phyloP scores from a whole-genome alignment of 1,140 invertebrate genomes.

The Cotesia glomerata region DNA sequence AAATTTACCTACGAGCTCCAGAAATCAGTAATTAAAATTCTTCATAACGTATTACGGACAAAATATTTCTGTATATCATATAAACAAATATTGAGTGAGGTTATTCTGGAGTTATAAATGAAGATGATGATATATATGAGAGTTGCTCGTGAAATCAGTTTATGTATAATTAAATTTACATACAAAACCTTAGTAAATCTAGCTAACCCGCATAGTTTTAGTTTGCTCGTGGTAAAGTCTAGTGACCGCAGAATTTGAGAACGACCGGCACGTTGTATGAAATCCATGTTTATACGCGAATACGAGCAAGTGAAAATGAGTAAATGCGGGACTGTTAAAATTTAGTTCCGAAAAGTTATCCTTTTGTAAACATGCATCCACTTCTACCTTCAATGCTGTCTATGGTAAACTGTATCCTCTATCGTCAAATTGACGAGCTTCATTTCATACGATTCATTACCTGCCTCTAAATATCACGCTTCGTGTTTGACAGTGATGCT shows the following conservation, averaged over 20 bases:
- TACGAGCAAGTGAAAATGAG: slow-evolving; percentile 29
- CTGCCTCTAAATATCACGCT: no score
- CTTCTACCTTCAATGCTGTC: neutral
- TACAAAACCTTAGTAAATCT: neutral
- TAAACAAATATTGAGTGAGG: no score
- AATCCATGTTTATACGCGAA: neutral
- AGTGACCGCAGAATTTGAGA: slow-evolving; percentile 30
- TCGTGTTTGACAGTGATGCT: no score
- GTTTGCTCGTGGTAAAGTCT: slow-evolving; percentile 39
- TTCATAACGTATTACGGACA: no score
- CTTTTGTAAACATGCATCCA: neutral
- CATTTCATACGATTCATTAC: neutral
- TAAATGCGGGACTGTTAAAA: slow-evolving; percentile 23
- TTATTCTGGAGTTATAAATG: no score
- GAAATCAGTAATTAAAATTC: no score
- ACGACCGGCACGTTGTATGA: slow-evolving; percentile 17
- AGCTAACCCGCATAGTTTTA: slow-evolving; percentile 30
- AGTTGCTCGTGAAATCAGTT: slow-evolving; percentile 36
- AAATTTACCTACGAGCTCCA: no score
- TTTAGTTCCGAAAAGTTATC: neutral
- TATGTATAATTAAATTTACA: slow-evolving; percentile 26
- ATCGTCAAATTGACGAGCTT: slow-evolving; percentile 1
- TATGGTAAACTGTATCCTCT: neutral
- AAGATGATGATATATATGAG: neutral
- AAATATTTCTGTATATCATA: no score